Conservation (phyloP, 2,888 invertebrate genomes). For the Polietes domitor region DNA sequence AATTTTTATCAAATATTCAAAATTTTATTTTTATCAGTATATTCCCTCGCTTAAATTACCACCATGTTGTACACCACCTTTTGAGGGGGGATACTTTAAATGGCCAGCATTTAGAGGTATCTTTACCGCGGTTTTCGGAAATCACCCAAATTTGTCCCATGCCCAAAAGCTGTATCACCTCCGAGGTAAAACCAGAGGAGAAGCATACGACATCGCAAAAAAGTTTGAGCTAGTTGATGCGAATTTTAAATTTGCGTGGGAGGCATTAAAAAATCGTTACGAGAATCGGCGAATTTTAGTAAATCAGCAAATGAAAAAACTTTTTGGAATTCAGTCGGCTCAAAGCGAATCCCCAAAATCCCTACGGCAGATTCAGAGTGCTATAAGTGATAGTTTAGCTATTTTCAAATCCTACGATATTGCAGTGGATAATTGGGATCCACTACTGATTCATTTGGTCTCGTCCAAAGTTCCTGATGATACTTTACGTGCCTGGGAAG, state of each 20-base stretch:
- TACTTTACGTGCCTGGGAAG: constrained; percentile 28
- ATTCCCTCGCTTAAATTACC: background rate
- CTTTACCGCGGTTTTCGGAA: background rate
- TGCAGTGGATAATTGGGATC: constrained; percentile 6
- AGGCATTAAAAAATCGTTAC: constrained; percentile 5
- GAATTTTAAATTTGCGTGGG: constrained; percentile 38
- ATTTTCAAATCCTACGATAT: background rate
- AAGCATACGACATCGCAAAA: constrained; percentile 31
- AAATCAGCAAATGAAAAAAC: background rate
- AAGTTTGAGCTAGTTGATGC: constrained; percentile 21
- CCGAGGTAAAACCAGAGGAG: constrained; percentile 28
- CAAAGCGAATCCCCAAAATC: too few species aligned
- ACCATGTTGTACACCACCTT: background rate
- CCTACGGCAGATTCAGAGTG: too few species aligned
- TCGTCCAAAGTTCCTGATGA: constrained; percentile 33
- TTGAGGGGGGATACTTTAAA: background rate
- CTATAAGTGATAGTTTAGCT: background rate
- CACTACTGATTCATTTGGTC: constrained; percentile 12
- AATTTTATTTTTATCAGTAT: too few species aligned
- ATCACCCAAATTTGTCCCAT: constrained; percentile 1
- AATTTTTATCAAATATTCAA: too few species aligned
- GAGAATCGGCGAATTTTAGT: constrained; percentile 31
- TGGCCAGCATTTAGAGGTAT: constrained; percentile 20
- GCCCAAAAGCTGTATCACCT: constrained; percentile 33
- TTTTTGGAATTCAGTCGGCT: background rate